Conservation (phyloP, 1,140 invertebrate genomes). For the Oncopeltus fasciatus region DNA sequence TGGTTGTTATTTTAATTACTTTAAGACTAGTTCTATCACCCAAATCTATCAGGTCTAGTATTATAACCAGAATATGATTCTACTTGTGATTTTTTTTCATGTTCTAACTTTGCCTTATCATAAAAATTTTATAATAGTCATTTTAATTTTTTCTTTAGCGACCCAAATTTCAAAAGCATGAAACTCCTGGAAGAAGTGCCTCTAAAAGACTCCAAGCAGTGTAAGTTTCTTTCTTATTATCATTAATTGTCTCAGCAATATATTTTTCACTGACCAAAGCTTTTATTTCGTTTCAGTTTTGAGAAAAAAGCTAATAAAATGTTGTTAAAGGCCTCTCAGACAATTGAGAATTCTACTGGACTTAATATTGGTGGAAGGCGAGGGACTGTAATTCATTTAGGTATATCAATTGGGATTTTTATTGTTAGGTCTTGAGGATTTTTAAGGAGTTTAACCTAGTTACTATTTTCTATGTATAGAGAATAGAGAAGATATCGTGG, state of each 20-base stretch:
- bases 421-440: not conserved
- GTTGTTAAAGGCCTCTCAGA: conserved; percentile 68
- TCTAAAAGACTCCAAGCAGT: conserved; percentile 35
- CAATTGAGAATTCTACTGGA: conserved; percentile 56
- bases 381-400: conserved; percentile 26
- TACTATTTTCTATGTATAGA: conserved; percentile 24
- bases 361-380: conserved; percentile 41
- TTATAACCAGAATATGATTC: too few relatives aligned
- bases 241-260: not conserved
- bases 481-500: conserved; percentile 44
- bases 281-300: conserved; percentile 21
- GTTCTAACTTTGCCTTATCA: too few relatives aligned
- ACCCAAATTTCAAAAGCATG: conserved; percentile 35
- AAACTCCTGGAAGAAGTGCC: conserved; percentile 39
- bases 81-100: too few relatives aligned
- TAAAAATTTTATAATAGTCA: too few relatives aligned
- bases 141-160: conserved; percentile 29
- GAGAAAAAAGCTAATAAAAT: conserved; percentile 79
- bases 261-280: not conserved
- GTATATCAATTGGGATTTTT: not conserved
- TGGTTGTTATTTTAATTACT: too few relatives aligned
- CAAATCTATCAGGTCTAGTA: too few relatives aligned
- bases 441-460: not conserved
- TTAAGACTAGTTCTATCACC: too few relatives aligned
- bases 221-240: conserved; percentile 30